Evolutionary conservation across 2,113 vertebrate species (phyloP), one percentile per base, ranked within the genome.

Genomic region (Coptodon bakossiorum): DNA sequence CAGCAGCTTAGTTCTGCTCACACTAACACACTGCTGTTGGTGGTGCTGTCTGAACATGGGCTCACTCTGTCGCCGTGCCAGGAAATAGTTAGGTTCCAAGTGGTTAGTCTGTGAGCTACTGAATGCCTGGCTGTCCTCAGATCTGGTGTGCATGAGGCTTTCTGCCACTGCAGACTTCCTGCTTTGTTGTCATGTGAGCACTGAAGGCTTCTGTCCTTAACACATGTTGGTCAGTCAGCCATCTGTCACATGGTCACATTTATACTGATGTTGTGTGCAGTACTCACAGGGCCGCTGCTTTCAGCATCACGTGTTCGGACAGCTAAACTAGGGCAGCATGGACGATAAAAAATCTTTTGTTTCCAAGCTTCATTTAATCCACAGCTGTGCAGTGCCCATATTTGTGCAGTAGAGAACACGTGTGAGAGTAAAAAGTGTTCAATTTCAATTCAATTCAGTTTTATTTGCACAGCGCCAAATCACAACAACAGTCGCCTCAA

Each of bases 401-500:
- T 38, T 66, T 1, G 61, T 38, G 61, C 66, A 27, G 38, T 27
- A 0, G 38, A 71, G 61, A 19, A 66, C 17, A 31, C 6, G 3
- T 11, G 31, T n/a, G 14, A 31, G 38, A 16, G 22, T 27, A 6
- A 71, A 19, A 24, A 27, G 66, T 63, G 31, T 1, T 63, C 59
- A 7, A 1, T 36, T 36, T 36, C 36, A n/a, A 6, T 61, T 63
- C 16, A 1, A 31, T 34, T 61, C 2, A 0, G 0, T 61, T 31
- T 1, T 34, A 34, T 63, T 63, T 63, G 17, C 17, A 63, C 6
- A 57, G 54, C 0, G 22, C n/a, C 10, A 56, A 56, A 56, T 56
- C 53, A 56, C 6, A 63, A 17, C 29, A 63, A 63, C 29, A 36
- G 29, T 36, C 0, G 9, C 29, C 59, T 36, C 16, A 34, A 36